phyloP scores from a whole-genome alignment of 23 tunicate genomes.

The Clavelina lepadiformis region DNA sequence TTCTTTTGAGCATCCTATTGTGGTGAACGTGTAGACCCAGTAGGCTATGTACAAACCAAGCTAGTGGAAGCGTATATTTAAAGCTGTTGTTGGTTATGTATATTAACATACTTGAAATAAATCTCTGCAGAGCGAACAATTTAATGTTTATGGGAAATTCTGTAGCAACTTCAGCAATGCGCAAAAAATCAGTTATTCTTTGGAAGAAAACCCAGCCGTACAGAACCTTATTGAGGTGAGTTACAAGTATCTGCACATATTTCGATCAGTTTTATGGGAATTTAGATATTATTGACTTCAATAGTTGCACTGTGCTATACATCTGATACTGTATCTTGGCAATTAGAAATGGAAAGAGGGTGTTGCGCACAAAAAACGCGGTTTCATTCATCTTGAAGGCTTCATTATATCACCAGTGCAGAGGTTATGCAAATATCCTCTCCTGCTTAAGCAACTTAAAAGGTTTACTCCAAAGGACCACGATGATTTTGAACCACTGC shows the following conservation, averaged over 20 bases:
- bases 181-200: conserved; percentile 63
- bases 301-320: not conserved
- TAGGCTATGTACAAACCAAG: no score
- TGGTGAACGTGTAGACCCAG: no score
- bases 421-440: conserved; percentile 84
- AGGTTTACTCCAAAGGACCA: conserved; percentile 59
- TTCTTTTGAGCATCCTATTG: no score
- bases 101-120: no score
- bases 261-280: not conserved
- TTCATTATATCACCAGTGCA: conserved; percentile 92
- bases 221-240: conserved; percentile 42
- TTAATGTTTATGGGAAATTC: conserved; percentile 48
- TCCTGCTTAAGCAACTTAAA: conserved; percentile 63
- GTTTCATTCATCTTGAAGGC: conserved; percentile 75
- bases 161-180: conserved; percentile 78
- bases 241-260: not conserved
- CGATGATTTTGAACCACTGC: conserved; percentile 39
- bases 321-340: not conserved
- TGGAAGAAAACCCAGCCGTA: conserved; percentile 64
- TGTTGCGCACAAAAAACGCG: conserved; percentile 58
- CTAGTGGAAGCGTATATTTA: no score
- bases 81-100: not conserved
- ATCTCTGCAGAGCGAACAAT: conserved; percentile 60
- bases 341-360: conserved; percentile 75
- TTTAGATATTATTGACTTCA: not conserved